Base-by-base conservation (phyloP, 2,888 invertebrate genomes). In the Drosophila testacea region DNA sequence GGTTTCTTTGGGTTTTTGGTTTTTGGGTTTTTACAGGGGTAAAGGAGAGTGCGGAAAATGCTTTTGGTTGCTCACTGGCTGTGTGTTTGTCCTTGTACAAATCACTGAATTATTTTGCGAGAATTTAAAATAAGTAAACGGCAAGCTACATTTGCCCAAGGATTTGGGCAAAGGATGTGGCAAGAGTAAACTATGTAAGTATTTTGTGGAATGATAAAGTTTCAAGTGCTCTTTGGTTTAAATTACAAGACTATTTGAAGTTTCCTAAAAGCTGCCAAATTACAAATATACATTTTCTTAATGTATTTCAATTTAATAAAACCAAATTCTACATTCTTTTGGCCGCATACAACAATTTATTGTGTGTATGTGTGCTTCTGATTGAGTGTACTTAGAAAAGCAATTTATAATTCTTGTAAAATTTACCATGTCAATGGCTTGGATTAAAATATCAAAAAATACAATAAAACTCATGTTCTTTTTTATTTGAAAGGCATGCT, bases 41-140 rank as follows among this genome's bases (percentile, higher is more conserved):
- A 39, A 16, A 16, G 9, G 9, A 5, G 16, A 30, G 39, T 6
- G 32, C 6, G 32, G 32, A 7, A 6, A 32, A 32, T 32, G 32
- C 32, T 32, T 32, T 32, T 32, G 32, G 30, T 30, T 30, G 47
- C 16, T 34, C 42, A 9, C 27, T 27, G 13, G 46, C 32, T 27
- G 28, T 41, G 34, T 64, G 38, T 56, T 59, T 51, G 60, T 65
- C 59, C 48, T 69, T 69, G 55, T 59, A 59, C 81, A 81, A 83
- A 81, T 85, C 86, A 70, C 69, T 76, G 73, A 82, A 82, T 82
- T 82, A 82, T 85, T 82, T 85, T 69, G 68, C 68, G 51, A 57
- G 72, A 66, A 69, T 63, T 63, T 50, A 41, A 75, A 75, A 71
- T 65, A 77, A 69, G 69, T 69, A 52, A 73, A 39, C 39, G 55